Evolutionary conservation across 1,140 invertebrate species (phyloP), one percentile per base, ranked within the genome.

Genomic region (Sycophaga agraensis): DNA sequence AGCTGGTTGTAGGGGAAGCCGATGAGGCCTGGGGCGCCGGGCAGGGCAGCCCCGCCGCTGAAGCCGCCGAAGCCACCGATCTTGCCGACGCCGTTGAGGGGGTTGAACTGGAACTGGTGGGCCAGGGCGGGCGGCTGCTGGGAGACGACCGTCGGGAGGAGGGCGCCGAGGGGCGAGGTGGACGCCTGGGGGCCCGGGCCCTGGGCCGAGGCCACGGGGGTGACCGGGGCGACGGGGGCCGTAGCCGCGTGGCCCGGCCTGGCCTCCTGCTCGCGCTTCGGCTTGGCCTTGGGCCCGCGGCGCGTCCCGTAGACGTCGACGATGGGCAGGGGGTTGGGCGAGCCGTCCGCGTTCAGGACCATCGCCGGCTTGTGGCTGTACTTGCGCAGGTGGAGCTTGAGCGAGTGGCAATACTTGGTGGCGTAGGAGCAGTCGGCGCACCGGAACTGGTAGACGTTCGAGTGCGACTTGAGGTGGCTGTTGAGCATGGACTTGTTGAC

Each of bases 401-500:
- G 81, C 26, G 93, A 96, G 81, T 99, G 97, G 69, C 94, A 97
- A 75, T 99, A 99, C 76, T 99, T 99, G 1, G 96, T 98, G 2
- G 92, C 94, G 74, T 99, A 99, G n/a, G 87, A 88, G 75, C 98
- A 99, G 72, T 97, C 91, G 0, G 88, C 83, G 74, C 98, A 99
- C 22, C 93, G 85, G 75, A 97, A 99, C 71, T 97, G 97, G 72
- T 99, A 99, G 0, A 98, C 82, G 63, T 93, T 96, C 0, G 95
- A 98, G 76, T 99, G 98, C 0, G 94, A 97, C 75, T 99, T 99
- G 69, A 98, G 86, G 72, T 99, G 98, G 0, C 94, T 97, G 74
- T 98, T 99, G 11, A 99, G 83, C 98, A 99, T 99, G 0, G 96
- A 99, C 74, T 99, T 99, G 80, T 98, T 99, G 3, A 99, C 97